Evolutionary conservation across 1,140 invertebrate genomes (phyloP).

Genomic region (Hypsibius dujardini): DNA sequence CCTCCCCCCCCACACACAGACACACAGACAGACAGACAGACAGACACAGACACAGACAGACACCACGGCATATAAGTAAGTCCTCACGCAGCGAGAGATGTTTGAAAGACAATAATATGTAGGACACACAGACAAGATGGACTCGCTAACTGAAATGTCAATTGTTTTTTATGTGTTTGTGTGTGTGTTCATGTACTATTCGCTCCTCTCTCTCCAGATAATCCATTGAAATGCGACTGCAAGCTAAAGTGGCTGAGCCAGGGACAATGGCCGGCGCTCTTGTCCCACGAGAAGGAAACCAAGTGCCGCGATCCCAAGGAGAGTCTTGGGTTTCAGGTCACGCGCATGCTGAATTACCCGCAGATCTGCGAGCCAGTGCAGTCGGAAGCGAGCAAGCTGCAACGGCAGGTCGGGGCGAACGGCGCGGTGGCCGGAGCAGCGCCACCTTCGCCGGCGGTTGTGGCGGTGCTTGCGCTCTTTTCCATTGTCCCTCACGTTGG

Average conservation of each 20-base stretch:
- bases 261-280: background rate
- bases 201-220: slow-evolving; percentile 43
- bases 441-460: too few species aligned
- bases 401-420: background rate
- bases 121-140: too few species aligned
- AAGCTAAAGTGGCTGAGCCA: slow-evolving; percentile 64
- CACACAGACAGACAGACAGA: too few species aligned
- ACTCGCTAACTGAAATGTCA: slow-evolving; percentile 5
- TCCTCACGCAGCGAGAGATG: slow-evolving; percentile 8
- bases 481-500: too few species aligned
- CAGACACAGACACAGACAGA: too few species aligned
- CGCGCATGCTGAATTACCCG: background rate
- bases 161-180: slow-evolving; percentile 19
- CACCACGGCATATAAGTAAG: too few species aligned
- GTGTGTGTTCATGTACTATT: slow-evolving; percentile 14
- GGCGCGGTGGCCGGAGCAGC: too few species aligned
- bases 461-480: too few species aligned
- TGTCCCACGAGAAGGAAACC: slow-evolving; percentile 16
- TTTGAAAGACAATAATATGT: slow-evolving; percentile 17
- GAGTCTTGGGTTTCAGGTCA: background rate
- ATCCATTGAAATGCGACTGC: slow-evolving; percentile 67
- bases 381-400: background rate
- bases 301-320: slow-evolving; percentile 11
- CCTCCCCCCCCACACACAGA: too few species aligned
- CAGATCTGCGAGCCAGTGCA: background rate